Evolutionary conservation across 2,797 vertebrate genomes (phyloP).

Genomic region (Serranus cabrilla): DNA sequence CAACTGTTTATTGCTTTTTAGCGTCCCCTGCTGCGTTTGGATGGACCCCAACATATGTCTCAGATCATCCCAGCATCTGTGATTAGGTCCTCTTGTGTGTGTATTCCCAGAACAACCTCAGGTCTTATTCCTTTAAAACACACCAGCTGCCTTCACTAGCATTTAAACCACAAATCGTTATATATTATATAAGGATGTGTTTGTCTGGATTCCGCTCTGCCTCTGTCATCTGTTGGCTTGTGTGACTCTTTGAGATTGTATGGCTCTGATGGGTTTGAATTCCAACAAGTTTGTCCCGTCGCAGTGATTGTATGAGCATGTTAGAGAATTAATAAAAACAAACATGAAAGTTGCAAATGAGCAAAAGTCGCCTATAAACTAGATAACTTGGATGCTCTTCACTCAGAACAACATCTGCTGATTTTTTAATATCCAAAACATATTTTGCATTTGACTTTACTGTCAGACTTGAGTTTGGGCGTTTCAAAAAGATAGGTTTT

Average conservation of each 20-base stretch:
- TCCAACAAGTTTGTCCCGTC: constrained; percentile 21
- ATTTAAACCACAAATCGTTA: constrained; percentile 56
- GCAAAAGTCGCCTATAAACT: background rate
- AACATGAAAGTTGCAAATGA: constrained; percentile 17
- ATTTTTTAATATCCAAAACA: background rate
- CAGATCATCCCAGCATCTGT: constrained; percentile 61
- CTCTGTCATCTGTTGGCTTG: constrained; percentile 38
- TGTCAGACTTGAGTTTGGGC: background rate
- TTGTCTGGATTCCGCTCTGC: constrained; percentile 34
- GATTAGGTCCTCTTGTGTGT: constrained; percentile 41
- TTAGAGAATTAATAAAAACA: constrained; percentile 5
- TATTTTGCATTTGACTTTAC: background rate
- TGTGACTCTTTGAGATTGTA: constrained; percentile 26
- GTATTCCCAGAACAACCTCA: constrained; percentile 62
- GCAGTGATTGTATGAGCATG: background rate
- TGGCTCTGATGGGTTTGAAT: constrained; percentile 26
- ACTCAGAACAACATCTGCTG: background rate
- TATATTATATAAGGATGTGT: constrained; percentile 37
- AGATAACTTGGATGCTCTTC: background rate
- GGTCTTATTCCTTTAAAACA: constrained; percentile 63
- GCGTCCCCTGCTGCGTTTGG: constrained; percentile 44
- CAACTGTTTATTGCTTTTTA: constrained; percentile 41
- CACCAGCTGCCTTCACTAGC: constrained; percentile 59
- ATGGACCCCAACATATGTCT: constrained; percentile 48
- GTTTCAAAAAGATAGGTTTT: background rate